Conservation (phyloP, 2,113 vertebrate species). For the Lampris incognitus region DNA sequence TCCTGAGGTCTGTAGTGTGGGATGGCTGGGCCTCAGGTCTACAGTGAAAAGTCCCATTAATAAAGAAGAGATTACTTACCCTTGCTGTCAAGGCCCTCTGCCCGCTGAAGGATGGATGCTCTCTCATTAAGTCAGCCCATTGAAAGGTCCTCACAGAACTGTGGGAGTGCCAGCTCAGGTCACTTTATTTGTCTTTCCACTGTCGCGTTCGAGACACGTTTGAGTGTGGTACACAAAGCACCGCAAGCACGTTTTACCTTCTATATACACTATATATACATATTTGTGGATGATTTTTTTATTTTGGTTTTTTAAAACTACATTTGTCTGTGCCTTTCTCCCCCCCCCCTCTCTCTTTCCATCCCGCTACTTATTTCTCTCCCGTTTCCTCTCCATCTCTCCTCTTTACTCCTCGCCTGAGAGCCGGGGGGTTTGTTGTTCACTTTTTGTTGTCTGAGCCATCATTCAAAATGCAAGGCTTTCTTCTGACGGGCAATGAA, state of each 20-base stretch:
- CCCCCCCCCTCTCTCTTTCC: not conserved
- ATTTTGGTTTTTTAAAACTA: slow-evolving; percentile 33
- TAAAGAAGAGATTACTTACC: slow-evolving; percentile 80
- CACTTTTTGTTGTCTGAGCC: slow-evolving; percentile 71
- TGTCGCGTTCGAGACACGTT: slow-evolving; percentile 63
- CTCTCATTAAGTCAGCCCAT: slow-evolving; percentile 76
- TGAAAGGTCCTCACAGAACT: slow-evolving; percentile 74
- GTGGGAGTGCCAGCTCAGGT: slow-evolving; percentile 54
- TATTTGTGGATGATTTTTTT: slow-evolving; percentile 51
- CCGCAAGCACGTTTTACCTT: slow-evolving; percentile 51
- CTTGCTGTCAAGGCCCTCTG: slow-evolving; percentile 71
- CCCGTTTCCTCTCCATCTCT: not conserved
- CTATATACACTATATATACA: slow-evolving; percentile 2
- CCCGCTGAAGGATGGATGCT: slow-evolving; percentile 75
- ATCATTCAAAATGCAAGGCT: slow-evolving; percentile 76
- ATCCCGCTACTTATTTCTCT: slow-evolving; percentile 24
- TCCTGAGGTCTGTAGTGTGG: slow-evolving; percentile 60
- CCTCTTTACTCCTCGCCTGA: slow-evolving; percentile 37
- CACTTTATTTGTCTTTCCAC: slow-evolving; percentile 50
- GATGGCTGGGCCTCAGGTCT: slow-evolving; percentile 69
- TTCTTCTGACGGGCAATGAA: slow-evolving; percentile 72
- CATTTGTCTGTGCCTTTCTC: slow-evolving; percentile 31
- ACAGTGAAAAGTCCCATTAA: slow-evolving; percentile 80
- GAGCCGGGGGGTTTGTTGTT: slow-evolving; percentile 75
- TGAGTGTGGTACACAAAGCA: slow-evolving; percentile 51